Conservation (phyloP, 2,797 vertebrate species). For the Echiichthys vipera region DNA sequence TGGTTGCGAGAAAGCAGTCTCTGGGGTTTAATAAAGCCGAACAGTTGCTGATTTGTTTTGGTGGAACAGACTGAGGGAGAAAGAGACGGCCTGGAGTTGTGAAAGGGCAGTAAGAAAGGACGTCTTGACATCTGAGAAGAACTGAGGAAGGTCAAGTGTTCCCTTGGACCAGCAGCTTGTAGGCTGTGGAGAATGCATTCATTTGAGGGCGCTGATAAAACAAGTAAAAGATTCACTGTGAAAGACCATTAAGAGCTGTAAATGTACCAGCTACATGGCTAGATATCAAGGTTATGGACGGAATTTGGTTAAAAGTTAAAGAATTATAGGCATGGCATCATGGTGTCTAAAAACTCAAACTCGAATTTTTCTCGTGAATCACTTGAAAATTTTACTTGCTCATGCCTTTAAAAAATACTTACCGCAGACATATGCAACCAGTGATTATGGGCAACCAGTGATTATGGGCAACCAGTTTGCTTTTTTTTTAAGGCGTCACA, state of each 20-base stretch:
- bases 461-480: neutral
- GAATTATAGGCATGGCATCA: neutral
- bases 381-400: neutral
- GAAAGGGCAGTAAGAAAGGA: constrained; percentile 38
- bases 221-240: constrained; percentile 7
- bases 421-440: neutral
- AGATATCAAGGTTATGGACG: neutral
- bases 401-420: neutral
- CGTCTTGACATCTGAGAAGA: constrained; percentile 31
- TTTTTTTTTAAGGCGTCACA: neutral
- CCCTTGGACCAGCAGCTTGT: constrained; percentile 14
- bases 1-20: constrained; percentile 56
- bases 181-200: constrained; percentile 33
- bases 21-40: constrained; percentile 64
- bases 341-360: neutral
- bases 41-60: constrained; percentile 69
- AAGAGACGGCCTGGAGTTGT: constrained; percentile 12
- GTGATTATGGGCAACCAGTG: neutral
- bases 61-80: constrained; percentile 11
- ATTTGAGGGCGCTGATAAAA: constrained; percentile 28
- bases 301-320: neutral
- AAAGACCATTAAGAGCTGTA: constrained; percentile 11
- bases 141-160: constrained; percentile 52
- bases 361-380: neutral
- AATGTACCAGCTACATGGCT: neutral